These are phyloP conservation scores for Cyaniris semiargus DNA, from an alignment of 2,888 invertebrate species.

Conservation along the genomic window DNA sequence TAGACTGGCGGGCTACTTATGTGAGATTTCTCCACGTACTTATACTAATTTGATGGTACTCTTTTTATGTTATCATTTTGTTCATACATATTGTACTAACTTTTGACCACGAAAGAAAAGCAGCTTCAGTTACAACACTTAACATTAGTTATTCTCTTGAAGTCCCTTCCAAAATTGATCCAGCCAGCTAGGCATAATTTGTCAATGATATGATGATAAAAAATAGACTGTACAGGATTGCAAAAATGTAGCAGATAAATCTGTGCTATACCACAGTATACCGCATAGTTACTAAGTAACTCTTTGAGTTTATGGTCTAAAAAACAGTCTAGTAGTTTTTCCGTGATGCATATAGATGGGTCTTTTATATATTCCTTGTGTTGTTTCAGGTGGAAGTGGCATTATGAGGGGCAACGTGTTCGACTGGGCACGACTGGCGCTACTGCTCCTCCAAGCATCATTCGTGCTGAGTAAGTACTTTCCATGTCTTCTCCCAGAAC, in stretches of 20 bases:
- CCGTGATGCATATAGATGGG: not conserved
- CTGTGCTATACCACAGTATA: not conserved
- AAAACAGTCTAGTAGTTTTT: not conserved
- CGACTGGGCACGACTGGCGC: slow-evolving; percentile 69
- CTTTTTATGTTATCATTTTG: not conserved
- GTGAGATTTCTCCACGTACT: slow-evolving; percentile 1
- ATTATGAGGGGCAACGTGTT: slow-evolving; percentile 69
- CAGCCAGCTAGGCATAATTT: not conserved
- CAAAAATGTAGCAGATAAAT: too few species aligned
- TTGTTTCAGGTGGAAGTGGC: slow-evolving; percentile 55
- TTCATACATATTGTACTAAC: not conserved
- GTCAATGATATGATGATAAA: too few species aligned
- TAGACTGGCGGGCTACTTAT: not conserved
- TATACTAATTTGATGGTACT: not conserved
- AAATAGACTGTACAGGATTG: too few species aligned
- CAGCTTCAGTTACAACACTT: not conserved
- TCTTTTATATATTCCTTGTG: not conserved
- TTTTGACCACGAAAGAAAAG: not conserved
- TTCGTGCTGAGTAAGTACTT: slow-evolving; percentile 63
- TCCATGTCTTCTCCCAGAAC: not conserved
- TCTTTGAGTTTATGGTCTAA: not conserved
- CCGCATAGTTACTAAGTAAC: not conserved
- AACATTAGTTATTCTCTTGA: too few species aligned
- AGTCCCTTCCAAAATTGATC: not conserved
- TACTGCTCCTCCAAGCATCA: slow-evolving; percentile 66